Conservation (phyloP, 2,888 invertebrate species). For the Tenthredo scrophulariae region DNA sequence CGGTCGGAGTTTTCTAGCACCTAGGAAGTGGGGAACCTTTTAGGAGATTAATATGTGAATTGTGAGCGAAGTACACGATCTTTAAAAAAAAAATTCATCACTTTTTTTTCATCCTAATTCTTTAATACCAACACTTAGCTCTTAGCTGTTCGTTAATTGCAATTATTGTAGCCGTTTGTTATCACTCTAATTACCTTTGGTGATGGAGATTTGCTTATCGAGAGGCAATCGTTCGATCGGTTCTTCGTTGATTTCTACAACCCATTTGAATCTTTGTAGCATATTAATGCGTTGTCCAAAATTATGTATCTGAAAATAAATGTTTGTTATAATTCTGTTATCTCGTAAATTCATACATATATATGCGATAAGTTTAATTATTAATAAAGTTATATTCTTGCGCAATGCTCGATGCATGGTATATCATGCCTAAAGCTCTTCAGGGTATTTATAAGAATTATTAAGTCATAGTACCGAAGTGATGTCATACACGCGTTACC, state of each 20-base stretch:
- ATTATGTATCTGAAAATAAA: background rate
- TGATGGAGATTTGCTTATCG: constrained; percentile 80
- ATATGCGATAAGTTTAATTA: too few species aligned
- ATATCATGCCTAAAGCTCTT: background rate
- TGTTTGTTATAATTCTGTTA: too few species aligned
- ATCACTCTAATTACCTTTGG: constrained; percentile 77
- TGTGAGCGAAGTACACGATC: background rate
- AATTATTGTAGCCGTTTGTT: background rate
- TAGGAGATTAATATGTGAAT: constrained; percentile 1
- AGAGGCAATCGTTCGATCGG: constrained; percentile 78
- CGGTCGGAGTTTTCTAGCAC: background rate
- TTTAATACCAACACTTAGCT: background rate
- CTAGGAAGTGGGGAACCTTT: background rate
- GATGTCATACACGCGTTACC: constrained; percentile 26
- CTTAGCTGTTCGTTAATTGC: background rate
- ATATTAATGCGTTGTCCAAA: constrained; percentile 36
- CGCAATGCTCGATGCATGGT: too few species aligned
- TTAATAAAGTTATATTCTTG: too few species aligned
- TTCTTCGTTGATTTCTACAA: constrained; percentile 79
- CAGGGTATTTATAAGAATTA: background rate
- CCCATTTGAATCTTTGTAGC: constrained; percentile 80
- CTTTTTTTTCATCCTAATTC: background rate
- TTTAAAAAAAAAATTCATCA: background rate
- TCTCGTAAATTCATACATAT: too few species aligned
- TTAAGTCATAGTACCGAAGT: background rate